These are phyloP conservation scores for Remorina albescens DNA, from an alignment of 2,797 vertebrate genomes.

Conservation along the genomic window DNA sequence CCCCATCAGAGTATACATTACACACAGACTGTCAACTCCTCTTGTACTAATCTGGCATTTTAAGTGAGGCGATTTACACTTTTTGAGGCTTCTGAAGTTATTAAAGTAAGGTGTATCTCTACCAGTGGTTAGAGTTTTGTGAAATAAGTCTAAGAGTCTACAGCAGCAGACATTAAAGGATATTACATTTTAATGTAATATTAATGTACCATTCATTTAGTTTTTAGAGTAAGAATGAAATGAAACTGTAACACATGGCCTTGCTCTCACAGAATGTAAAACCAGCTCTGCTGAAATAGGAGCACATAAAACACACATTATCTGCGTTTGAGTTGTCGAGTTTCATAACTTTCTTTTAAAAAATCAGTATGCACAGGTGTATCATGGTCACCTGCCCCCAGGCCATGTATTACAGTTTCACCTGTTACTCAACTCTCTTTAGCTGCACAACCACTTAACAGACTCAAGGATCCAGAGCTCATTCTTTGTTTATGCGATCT, in stretches of 20 bases:
- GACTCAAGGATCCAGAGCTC: constrained; percentile 30
- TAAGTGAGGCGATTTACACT: constrained; percentile 63
- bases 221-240: constrained; percentile 52
- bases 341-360: constrained; percentile 1
- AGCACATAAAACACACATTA: constrained; percentile 16
- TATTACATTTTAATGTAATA: constrained; percentile 62
- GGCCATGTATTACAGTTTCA: constrained; percentile 64
- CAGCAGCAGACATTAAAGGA: constrained; percentile 67
- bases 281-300: constrained; percentile 16
- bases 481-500: constrained; percentile 76
- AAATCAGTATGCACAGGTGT: neutral
- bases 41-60: constrained; percentile 47
- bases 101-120: constrained; percentile 56
- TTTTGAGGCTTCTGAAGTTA: constrained; percentile 79
- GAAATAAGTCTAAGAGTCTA: constrained; percentile 47
- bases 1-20: constrained; percentile 18
- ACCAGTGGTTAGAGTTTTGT: constrained; percentile 45
- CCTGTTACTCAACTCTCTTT: constrained; percentile 43
- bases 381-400: neutral
- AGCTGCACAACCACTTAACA: constrained; percentile 61
- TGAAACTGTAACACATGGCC: constrained; percentile 68
- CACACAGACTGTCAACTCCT: constrained; percentile 33
- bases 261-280: constrained; percentile 21
- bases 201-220: constrained; percentile 63
- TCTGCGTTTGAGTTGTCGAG: constrained; percentile 6